Evolutionary conservation across 2,888 invertebrate genomes (phyloP), one percentile per base, ranked within the genome.

Genomic region (Gonocerus acuteangulatus): DNA sequence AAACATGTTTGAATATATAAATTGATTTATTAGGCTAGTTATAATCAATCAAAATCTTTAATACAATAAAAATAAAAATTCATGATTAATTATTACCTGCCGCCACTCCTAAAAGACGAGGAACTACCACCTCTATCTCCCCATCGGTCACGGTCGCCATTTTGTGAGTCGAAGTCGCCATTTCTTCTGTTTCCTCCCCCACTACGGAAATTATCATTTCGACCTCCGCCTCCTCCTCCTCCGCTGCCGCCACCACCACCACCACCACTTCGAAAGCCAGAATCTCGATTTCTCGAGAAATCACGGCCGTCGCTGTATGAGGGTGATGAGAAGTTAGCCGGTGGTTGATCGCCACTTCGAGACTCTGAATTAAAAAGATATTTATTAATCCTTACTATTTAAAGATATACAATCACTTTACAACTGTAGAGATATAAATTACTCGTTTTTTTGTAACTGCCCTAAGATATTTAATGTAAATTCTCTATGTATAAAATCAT

Each of bases 161-260:
- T 67, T 56, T 65, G 64, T 48, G 62, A 61, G 11, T 66, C 66
- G 48, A 60, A 68, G 48, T 68, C 66, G 7, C 64, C 65, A 47
- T 63, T 64, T 51, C 68, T 66, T 39, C 65, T 65, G 48, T 65
- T 68, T 23, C 65, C 67, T n/a, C n/a, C n/a, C n/a, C n/a, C n/a
- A 59, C 70, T 69, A 60, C 71, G 68, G 74, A 78, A 77, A 70
- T 79, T 78, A 73, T 78, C 79, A 71, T 79, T 77, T 70, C 78
- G 76, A 72, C 78, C 78, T 65, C 49, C 11, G 32, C 42, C 44
- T 16, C 62, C 18, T 42, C 61, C 62, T 13, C 78, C 75, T 56
- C 74, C 75, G 48, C 77, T 73, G 48, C 65, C 57, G 21, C 69
- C 65, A 65, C 49, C 11, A 23, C 42, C 44, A 22, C 62, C 18